phyloP scores from a whole-genome alignment of 2,113 vertebrate species.

The Carassius carassius region DNA sequence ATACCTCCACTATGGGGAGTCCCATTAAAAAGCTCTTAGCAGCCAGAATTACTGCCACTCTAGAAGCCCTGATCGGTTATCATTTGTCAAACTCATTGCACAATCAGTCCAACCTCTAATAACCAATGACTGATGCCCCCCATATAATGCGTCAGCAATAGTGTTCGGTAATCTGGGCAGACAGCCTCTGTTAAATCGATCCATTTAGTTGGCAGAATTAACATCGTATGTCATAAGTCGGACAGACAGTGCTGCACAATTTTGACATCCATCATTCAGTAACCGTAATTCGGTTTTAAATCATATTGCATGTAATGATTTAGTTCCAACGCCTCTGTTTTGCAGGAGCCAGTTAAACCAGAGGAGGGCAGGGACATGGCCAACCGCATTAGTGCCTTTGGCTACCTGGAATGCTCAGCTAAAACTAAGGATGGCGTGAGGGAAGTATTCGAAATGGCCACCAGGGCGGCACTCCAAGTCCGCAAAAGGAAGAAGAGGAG shows the following conservation, averaged over 20 bases:
- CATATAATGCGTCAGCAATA: background rate
- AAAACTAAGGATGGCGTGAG: slow-evolving; percentile 97
- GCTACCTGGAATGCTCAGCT: slow-evolving; percentile 96
- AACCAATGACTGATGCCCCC: slow-evolving; percentile 12
- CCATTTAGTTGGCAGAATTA: background rate
- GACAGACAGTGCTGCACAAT: background rate
- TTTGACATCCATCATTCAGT: background rate
- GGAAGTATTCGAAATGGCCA: slow-evolving; percentile 98
- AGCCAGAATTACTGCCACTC: slow-evolving; percentile 32
- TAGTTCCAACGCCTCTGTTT: background rate
- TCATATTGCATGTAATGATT: background rate
- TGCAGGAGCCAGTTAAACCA: slow-evolving; percentile 89
- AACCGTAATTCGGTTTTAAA: background rate
- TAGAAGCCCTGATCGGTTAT: slow-evolving; percentile 35
- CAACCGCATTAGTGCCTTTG: slow-evolving; percentile 89
- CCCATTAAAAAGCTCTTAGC: slow-evolving; percentile 45
- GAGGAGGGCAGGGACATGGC: slow-evolving; percentile 96
- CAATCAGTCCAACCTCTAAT: slow-evolving; percentile 19
- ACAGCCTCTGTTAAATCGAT: background rate
- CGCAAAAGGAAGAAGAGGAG: slow-evolving; percentile 88
- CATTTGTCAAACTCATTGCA: slow-evolving; percentile 27
- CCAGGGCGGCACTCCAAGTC: slow-evolving; percentile 91
- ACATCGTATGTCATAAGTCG: background rate
- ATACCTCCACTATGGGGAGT: slow-evolving; percentile 12
- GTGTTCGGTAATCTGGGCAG: background rate